These are phyloP conservation scores for Ophioninae sp. DNA, from an alignment of 2,888 invertebrate species.

Conservation along the genomic window DNA sequence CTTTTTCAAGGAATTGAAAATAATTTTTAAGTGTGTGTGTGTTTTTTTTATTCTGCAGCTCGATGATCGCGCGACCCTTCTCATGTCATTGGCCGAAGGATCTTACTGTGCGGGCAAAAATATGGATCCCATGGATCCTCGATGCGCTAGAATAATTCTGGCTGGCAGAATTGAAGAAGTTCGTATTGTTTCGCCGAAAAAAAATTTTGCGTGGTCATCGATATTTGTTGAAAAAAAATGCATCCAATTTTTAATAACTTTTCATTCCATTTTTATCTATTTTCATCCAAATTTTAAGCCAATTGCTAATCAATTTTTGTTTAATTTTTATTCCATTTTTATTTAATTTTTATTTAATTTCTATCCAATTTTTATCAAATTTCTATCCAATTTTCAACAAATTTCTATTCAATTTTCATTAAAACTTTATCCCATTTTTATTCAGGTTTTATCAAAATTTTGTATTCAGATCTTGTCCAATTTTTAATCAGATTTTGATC, in stretches of 20 bases:
- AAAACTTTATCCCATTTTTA: not conserved
- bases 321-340: not conserved
- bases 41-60: conserved; percentile 80
- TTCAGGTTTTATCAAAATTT: not conserved
- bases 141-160: conserved; percentile 88
- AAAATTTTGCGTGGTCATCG: not conserved
- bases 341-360: not conserved
- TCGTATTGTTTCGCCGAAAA: conserved; percentile 60
- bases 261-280: too few relatives aligned
- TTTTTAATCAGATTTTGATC: not conserved
- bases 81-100: conserved; percentile 87
- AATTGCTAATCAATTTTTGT: not conserved
- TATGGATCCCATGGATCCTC: conserved; percentile 89
- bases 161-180: conserved; percentile 87
- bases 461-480: conserved; percentile 1
- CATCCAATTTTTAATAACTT: too few relatives aligned
- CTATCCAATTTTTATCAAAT: not conserved
- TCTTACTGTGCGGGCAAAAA: conserved; percentile 84
- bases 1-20: not conserved
- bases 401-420: not conserved
- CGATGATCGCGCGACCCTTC: conserved; percentile 86
- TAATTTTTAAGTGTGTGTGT: not conserved
- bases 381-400: not conserved
- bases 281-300: not conserved
- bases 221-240: not conserved